These are phyloP conservation scores for Anniella stebbinsi DNA, from an alignment of 2,797 vertebrate genomes.

Conservation along the genomic window DNA sequence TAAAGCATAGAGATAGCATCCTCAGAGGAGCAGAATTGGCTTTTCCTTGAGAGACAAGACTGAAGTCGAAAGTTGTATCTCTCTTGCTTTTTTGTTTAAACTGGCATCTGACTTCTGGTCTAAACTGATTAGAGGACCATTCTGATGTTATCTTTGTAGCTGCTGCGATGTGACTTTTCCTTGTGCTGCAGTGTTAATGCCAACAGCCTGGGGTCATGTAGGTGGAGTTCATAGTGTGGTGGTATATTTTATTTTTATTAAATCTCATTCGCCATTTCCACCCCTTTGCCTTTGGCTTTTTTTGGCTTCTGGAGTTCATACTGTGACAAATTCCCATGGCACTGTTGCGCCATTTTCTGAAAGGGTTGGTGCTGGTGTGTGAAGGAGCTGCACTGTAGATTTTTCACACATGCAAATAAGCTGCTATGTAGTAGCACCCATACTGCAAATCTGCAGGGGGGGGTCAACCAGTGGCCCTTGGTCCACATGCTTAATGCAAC, in stretches of 20 bases:
- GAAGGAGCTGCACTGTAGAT: background rate
- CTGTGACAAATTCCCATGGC: background rate
- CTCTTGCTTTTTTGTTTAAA: background rate
- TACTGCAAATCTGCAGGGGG: no score
- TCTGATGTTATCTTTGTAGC: background rate
- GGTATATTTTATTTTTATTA: no score
- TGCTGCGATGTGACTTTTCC: background rate
- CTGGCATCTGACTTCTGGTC: background rate
- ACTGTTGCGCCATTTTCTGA: background rate
- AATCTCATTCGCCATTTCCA: no score
- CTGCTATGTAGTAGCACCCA: background rate
- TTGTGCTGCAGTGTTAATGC: background rate
- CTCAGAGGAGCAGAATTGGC: background rate
- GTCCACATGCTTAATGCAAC: no score
- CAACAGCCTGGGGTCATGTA: background rate
- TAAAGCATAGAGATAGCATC: background rate
- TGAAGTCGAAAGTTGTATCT: background rate
- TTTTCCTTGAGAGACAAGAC: conserved; percentile 6
- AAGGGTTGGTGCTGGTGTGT: background rate
- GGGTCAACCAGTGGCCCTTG: no score
- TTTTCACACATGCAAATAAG: background rate
- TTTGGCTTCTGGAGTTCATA: background rate
- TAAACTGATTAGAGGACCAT: background rate
- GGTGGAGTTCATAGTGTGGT: background rate
- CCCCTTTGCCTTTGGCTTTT: no score